Base-by-base conservation (phyloP, 2,797 vertebrate genomes). In the Tenualosa thibaudeaui region DNA sequence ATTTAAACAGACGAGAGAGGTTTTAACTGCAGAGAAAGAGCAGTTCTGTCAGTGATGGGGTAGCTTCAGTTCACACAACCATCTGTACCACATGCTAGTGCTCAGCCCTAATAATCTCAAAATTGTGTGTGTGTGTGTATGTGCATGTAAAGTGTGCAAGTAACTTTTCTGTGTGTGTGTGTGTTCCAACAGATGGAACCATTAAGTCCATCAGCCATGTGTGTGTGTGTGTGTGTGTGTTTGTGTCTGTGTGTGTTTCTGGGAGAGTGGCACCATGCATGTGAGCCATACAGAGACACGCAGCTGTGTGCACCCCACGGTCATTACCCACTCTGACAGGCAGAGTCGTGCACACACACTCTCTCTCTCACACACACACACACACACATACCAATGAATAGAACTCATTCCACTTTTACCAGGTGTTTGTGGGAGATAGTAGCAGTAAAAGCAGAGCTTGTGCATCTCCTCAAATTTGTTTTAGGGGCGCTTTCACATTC, bases 131-230 rank as follows among this genome's bases (percentile, higher is more conserved):
- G 54, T 83, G 84, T 65, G 78, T 60, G 2, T 31, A 40, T 62
- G 50, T 51, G 50, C 46, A 46, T 65, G 5, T 65, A n/a, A 65
- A 26, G 60, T 68, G 62, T 68, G 62, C 62, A 68, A 31, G 13
- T 84, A 7, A 37, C 26, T 75, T 15, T 31, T n/a, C n/a, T 65
- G 62, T 65, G 62, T 75, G 68, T 75, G 68, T 75, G 68, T 75
- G n/a, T 62, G 58, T 62, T 62, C 51, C 90, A 95, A 94, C 97
- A 98, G 96, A 97, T 97, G 97, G 96, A 95, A 94, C 93, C 95
- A 97, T 97, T 96, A 97, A 95, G 95, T 84, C 54, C 54, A 19
- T 22, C 54, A 56, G 53, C 53, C 15, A 54, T 53, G 50, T 84
- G 65, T 54, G 53, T 82, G 84, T 62, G 75, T 31, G 8, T 71